Evolutionary conservation across 2,888 invertebrate genomes (phyloP).

Genomic region (Calephelis perditalis): DNA sequence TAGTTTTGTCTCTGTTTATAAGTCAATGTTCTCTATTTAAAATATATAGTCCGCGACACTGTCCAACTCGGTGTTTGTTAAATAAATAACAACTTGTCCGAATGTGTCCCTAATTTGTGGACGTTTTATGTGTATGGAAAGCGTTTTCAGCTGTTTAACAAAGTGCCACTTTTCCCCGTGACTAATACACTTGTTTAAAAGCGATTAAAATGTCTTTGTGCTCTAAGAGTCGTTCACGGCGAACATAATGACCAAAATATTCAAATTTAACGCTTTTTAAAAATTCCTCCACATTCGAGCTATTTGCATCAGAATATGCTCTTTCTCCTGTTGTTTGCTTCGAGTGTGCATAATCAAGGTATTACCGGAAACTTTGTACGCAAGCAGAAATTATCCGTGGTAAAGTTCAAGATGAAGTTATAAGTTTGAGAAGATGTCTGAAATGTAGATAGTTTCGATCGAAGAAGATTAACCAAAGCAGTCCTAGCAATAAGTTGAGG

Average conservation of each 20-base stretch:
- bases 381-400: background rate
- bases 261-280: slow-evolving; percentile 49
- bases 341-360: slow-evolving; percentile 9
- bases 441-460: background rate
- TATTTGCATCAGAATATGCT: slow-evolving; percentile 35
- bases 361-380: slow-evolving; percentile 8
- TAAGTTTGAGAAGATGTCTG: background rate
- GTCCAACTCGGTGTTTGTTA: slow-evolving; percentile 40
- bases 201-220: slow-evolving; percentile 56
- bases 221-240: slow-evolving; percentile 32
- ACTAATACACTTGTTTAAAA: slow-evolving; percentile 59
- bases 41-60: slow-evolving; percentile 37
- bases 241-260: slow-evolving; percentile 38
- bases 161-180: slow-evolving; percentile 58
- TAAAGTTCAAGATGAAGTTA: background rate
- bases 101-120: slow-evolving; percentile 45
- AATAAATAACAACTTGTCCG: slow-evolving; percentile 51
- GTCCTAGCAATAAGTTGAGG: too few species aligned
- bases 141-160: slow-evolving; percentile 58
- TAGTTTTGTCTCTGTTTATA: background rate
- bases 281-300: slow-evolving; percentile 46
- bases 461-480: background rate
- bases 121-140: slow-evolving; percentile 45
- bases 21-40: background rate
- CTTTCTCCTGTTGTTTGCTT: slow-evolving; percentile 1